phyloP scores from a whole-genome alignment of 2,888 invertebrate genomes.

The Melanostoma scalare region DNA sequence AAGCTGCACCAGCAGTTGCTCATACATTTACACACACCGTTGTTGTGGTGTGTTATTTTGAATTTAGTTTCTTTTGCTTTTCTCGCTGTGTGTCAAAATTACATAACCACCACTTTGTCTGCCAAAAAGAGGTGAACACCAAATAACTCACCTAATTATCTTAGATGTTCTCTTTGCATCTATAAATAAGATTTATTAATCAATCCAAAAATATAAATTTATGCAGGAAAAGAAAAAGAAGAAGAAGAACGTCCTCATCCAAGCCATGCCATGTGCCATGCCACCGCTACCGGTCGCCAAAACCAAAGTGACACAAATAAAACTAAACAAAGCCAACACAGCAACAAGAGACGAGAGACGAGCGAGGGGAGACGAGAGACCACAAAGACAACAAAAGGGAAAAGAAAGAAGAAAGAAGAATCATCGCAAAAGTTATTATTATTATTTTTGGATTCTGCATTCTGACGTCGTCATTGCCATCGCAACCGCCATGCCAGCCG shows the following conservation, averaged over 20 bases:
- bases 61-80: constrained; percentile 10
- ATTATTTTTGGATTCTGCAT: constrained; percentile 66
- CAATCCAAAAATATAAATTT: constrained; percentile 49
- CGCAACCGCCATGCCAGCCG: constrained; percentile 29
- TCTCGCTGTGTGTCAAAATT: constrained; percentile 21
- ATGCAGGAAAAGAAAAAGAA: constrained; percentile 41
- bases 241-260: constrained; percentile 2
- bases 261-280: not conserved
- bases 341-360: constrained; percentile 19
- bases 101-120: constrained; percentile 44
- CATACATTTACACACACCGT: constrained; percentile 17
- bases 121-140: constrained; percentile 44
- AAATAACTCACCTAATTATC: constrained; percentile 57
- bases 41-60: too few species aligned
- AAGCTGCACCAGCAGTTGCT: constrained; percentile 41
- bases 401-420: constrained; percentile 19
- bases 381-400: not conserved
- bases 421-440: constrained; percentile 41
- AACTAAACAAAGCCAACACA: constrained; percentile 14
- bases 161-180: constrained; percentile 44
- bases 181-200: constrained; percentile 63
- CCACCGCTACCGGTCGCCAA: not conserved
- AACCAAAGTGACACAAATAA: constrained; percentile 35
- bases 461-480: constrained; percentile 66
- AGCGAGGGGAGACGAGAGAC: not conserved